Evolutionary conservation across 2,888 invertebrate species (phyloP), one percentile per base, ranked within the genome.

Genomic region (Drosophila mulleri): DNA sequence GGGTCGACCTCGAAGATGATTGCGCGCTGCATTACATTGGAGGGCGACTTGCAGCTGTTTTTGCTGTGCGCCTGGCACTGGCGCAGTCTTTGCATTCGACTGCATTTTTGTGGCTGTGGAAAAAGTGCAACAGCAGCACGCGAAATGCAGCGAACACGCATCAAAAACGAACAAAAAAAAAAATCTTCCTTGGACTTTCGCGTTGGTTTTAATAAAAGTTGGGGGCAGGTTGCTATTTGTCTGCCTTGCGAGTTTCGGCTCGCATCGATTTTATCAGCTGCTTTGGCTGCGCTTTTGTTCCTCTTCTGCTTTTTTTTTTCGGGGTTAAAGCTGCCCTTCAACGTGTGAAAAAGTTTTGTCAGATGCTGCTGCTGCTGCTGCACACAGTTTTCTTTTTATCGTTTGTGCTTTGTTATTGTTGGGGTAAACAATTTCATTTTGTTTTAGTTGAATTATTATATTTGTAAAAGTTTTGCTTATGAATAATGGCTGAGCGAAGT

Each of bases 361-460:
- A 76, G 80, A 80, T 83, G 87, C 78, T 50, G 50, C 50, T 73
- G 68, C 50, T 73, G 67, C 61, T n/a, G n/a, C n/a, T n/a, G 74
- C 81, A 74, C 83, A 71, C 83, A 80, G 74, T 83, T 82, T 80
- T 60, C 59, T 63, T 53, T 48, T 35, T 44, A 52, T 56, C 60
- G 53, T 54, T 61, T 54, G 41, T 18, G 37, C 32, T 50, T 20
- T 54, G 23, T 48, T 52, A 14, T 29, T 68, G 64, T 62, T 54
- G 32, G 26, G 41, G 23, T 42, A 61, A 63, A 67, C 67, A 67
- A 75, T 63, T 76, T 72, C 53, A 82, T 76, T 80, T 82, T 88
- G 81, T 73, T 85, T 73, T 85, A 88, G 70, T 82, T 84, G 89
- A 89, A 84, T 89, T 84, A 87, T 84, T 84, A 82, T 87, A 87